Percentiles rank a stretch among this genome's conserved stretches.
These are phyloP conservation scores for Tortricodes alternella DNA, from an alignment of 2,888 invertebrate genomes.

Conservation along the genomic window DNA sequence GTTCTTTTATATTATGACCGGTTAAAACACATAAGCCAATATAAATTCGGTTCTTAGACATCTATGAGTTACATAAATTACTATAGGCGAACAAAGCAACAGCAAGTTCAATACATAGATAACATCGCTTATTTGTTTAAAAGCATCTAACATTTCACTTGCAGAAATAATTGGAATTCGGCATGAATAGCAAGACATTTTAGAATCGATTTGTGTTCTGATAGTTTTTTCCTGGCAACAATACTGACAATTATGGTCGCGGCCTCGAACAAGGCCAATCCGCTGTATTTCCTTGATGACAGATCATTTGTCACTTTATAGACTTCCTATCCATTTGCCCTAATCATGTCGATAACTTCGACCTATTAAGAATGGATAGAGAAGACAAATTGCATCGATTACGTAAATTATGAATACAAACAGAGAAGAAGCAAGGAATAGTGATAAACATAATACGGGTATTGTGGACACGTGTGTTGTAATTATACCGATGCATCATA, in stretches of 20 bases:
- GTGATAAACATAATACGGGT: background rate
- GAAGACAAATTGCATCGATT: background rate
- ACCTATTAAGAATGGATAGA: background rate
- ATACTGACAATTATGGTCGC: slow-evolving; percentile 46
- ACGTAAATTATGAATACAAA: background rate
- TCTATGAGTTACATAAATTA: too few relatives aligned
- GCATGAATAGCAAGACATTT: too few relatives aligned
- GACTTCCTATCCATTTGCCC: slow-evolving; percentile 27
- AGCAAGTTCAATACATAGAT: too few relatives aligned
- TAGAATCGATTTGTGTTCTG: too few relatives aligned
- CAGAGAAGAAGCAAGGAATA: background rate
- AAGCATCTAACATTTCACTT: too few relatives aligned
- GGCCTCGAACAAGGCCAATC: slow-evolving; percentile 57
- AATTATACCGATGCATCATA: background rate
- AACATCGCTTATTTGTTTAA: too few relatives aligned
- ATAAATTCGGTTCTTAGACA: too few relatives aligned
- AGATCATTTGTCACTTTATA: slow-evolving; percentile 31
- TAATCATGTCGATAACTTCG: slow-evolving; percentile 1
- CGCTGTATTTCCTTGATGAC: slow-evolving; percentile 57
- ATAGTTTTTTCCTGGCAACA: slow-evolving; percentile 51
- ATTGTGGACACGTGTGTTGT: background rate
- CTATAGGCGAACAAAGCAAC: too few relatives aligned
- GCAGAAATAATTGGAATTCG: too few relatives aligned
- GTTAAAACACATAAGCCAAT: too few relatives aligned
- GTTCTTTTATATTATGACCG: too few relatives aligned